Evolutionary conservation across 2,888 invertebrate species (phyloP).

Genomic region (Pinctada fucata): DNA sequence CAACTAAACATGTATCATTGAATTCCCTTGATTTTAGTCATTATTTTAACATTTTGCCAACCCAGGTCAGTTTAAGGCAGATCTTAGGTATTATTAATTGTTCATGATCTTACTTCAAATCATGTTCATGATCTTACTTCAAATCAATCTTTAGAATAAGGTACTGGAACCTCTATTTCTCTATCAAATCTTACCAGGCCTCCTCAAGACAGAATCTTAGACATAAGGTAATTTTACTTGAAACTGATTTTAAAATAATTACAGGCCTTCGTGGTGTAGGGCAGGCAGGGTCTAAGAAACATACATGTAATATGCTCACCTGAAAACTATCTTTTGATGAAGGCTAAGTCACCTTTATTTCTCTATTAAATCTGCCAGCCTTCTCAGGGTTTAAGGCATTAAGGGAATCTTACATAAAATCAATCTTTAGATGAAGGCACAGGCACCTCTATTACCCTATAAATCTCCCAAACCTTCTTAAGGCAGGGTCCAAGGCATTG

Average conservation of each 20-base stretch:
- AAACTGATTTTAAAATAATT: too few species aligned
- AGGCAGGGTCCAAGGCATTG: conserved; percentile 84
- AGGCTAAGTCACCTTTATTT: conserved; percentile 75
- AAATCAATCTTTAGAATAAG: conserved; percentile 66
- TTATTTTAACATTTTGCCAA: too few species aligned
- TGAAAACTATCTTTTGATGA: conserved; percentile 66
- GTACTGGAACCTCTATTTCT: conserved; percentile 75
- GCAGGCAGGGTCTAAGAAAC: too few species aligned
- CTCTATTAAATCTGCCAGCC: conserved; percentile 84
- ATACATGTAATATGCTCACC: conserved; percentile 46
- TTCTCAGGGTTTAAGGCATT: too few species aligned
- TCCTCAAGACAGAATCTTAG: conserved; percentile 85
- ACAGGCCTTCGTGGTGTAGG: too few species aligned
- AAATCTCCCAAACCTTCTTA: conserved; percentile 87
- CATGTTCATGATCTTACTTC: conserved; percentile 54
- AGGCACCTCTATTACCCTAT: conserved; percentile 78
- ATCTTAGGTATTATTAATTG: too few species aligned
- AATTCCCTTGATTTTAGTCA: too few species aligned
- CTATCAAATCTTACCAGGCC: conserved; percentile 86
- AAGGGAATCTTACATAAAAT: conserved; percentile 55
- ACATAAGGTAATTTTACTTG: too few species aligned
- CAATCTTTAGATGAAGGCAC: conserved; percentile 72
- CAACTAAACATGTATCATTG: too few species aligned
- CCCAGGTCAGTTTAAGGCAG: too few species aligned
- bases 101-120: too few species aligned